phyloP scores from a whole-genome alignment of 2,113 vertebrate genomes.

The Dicerorhinus sumatrensis region DNA sequence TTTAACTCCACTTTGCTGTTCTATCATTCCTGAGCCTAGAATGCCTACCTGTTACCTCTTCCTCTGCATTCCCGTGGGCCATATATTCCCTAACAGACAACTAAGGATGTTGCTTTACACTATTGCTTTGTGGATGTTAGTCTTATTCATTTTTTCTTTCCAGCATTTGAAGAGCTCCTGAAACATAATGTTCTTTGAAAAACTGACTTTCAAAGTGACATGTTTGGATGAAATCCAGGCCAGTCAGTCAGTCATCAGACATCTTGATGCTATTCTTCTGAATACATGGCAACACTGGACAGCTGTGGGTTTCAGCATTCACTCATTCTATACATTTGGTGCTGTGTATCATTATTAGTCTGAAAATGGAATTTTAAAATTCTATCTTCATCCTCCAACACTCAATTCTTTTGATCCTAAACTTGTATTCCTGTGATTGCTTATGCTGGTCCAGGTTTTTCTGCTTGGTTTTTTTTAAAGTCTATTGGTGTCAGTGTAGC shows the following conservation, averaged over 20 bases:
- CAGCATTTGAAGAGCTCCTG: constrained; percentile 6
- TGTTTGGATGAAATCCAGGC: constrained; percentile 22
- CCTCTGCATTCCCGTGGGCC: neutral
- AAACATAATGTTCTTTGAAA: constrained; percentile 26
- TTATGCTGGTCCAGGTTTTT: neutral
- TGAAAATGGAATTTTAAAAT: constrained; percentile 24
- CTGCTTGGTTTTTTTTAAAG: constrained; percentile 9
- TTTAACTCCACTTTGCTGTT: neutral
- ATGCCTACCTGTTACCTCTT: neutral
- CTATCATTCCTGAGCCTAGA: neutral
- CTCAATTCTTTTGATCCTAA: constrained; percentile 11
- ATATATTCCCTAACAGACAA: neutral
- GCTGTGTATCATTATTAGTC: neutral
- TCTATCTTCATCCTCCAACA: neutral
- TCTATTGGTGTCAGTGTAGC: neutral
- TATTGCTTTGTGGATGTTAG: neutral
- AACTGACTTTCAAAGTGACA: constrained; percentile 33
- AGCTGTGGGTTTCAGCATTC: neutral
- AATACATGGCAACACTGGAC: neutral
- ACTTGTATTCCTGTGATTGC: constrained; percentile 18
- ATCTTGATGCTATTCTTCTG: constrained; percentile 32
- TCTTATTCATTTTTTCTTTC: constrained; percentile 52
- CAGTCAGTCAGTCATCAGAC: neutral
- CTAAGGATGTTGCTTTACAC: neutral
- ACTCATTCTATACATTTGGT: neutral